Percentiles rank a stretch among this genome's conserved stretches.
phyloP scores from a whole-genome alignment of 2,888 invertebrate species.

The Pimpla rufipes region DNA sequence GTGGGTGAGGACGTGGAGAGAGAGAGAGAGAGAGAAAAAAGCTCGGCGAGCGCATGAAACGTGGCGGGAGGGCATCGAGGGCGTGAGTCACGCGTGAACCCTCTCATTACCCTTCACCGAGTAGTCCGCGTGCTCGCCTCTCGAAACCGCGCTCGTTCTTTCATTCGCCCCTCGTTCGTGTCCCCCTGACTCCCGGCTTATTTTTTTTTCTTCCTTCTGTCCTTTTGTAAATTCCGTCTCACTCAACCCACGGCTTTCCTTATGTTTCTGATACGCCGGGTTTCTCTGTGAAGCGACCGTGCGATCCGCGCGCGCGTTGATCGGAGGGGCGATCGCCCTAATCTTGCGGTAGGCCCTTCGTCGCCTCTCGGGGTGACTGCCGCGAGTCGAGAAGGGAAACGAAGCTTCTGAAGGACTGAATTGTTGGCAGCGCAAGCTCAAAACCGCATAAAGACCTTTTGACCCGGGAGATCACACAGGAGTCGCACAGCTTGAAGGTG shows the following conservation, averaged over 20 bases:
- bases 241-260: constrained; percentile 1
- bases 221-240: constrained; percentile 40
- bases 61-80: constrained; percentile 49
- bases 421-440: constrained; percentile 25
- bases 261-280: constrained; percentile 42
- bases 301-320: constrained; percentile 23
- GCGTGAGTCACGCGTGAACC: constrained; percentile 68
- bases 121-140: constrained; percentile 55
- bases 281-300: constrained; percentile 32
- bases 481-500: background rate
- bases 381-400: constrained; percentile 5
- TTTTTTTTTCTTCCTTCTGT: constrained; percentile 24
- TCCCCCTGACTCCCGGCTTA: background rate
- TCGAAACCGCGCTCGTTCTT: constrained; percentile 55
- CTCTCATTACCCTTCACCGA: constrained; percentile 51
- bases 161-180: constrained; percentile 49
- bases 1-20: constrained; percentile 18
- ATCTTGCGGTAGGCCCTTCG: constrained; percentile 36
- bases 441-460: background rate
- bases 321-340: constrained; percentile 42
- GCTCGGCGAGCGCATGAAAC: constrained; percentile 62
- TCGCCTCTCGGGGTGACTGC: constrained; percentile 15
- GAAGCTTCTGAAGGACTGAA: background rate
- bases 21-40: background rate
- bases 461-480: background rate